Conservation (phyloP, 2,113 vertebrate species). For the Oryzias curvinotus region DNA sequence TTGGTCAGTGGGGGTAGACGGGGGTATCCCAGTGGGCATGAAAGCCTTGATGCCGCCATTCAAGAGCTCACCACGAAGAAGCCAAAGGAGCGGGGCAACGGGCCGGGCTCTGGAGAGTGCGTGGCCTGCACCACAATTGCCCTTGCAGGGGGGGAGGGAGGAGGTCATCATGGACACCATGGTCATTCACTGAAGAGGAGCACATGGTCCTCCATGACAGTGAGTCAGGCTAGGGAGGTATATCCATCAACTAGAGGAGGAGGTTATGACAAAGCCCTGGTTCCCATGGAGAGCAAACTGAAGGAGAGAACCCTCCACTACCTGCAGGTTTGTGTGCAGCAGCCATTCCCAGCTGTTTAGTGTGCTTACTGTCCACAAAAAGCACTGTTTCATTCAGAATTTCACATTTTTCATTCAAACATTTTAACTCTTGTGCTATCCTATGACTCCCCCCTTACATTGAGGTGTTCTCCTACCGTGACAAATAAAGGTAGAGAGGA, state of each 20-base stretch:
- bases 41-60: slow-evolving; percentile 93
- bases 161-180: slow-evolving; percentile 55
- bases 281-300: slow-evolving; percentile 88
- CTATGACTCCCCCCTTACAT: too few species aligned
- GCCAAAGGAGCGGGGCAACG: slow-evolving; percentile 78
- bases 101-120: slow-evolving; percentile 86
- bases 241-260: slow-evolving; percentile 81
- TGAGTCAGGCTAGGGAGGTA: slow-evolving; percentile 95
- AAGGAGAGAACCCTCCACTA: slow-evolving; percentile 95
- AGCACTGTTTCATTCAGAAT: too few species aligned
- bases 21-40: slow-evolving; percentile 83
- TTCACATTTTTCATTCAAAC: too few species aligned
- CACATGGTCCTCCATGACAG: slow-evolving; percentile 98
- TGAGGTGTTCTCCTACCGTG: too few species aligned
- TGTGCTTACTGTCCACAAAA: too few species aligned
- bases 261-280: slow-evolving; percentile 88
- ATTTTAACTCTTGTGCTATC: too few species aligned
- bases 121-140: slow-evolving; percentile 93
- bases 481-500: too few species aligned
- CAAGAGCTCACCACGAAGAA: slow-evolving; percentile 96
- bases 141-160: slow-evolving; percentile 80
- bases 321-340: slow-evolving; percentile 84
- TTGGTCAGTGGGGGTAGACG: slow-evolving; percentile 79
- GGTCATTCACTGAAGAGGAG: slow-evolving; percentile 94
- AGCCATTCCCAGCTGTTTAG: too few species aligned